Percentiles rank a stretch among this genome's conserved stretches.
These are phyloP conservation scores for Choloepus didactylus DNA, from an alignment of 2,797 vertebrate genomes.

Conservation along the genomic window DNA sequence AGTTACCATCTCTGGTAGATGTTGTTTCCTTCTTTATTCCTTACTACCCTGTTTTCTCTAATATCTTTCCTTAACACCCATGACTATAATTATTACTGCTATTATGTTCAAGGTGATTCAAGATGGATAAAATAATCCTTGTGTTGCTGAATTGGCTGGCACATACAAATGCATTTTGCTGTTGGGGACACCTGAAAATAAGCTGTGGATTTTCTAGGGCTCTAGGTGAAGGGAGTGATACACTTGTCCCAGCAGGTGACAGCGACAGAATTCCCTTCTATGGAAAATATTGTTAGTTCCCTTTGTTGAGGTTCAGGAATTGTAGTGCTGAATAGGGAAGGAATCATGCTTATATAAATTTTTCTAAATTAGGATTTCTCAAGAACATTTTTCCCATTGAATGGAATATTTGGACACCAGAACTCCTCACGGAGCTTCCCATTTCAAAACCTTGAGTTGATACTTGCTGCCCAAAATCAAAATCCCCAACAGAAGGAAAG, in stretches of 20 bases:
- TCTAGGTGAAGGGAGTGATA: neutral
- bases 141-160: neutral
- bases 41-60: neutral
- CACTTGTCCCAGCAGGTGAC: neutral
- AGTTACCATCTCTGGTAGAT: neutral
- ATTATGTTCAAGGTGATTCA: neutral
- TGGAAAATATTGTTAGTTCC: neutral
- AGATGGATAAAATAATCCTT: neutral
- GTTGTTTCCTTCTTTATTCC: neutral
- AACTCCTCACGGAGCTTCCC: neutral
- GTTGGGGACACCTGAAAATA: neutral
- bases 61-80: neutral
- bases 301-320: neutral
- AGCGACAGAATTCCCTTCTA: neutral
- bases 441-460: neutral
- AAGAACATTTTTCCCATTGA: neutral
- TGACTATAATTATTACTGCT: neutral
- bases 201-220: neutral
- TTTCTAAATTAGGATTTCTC: slow-evolving; percentile 13
- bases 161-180: neutral
- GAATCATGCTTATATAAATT: neutral
- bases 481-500: neutral
- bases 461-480: neutral
- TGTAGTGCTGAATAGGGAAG: neutral
- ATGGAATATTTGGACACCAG: neutral